These are phyloP conservation scores for Emys orbicularis DNA, from an alignment of 2,797 vertebrate species.

Conservation along the genomic window DNA sequence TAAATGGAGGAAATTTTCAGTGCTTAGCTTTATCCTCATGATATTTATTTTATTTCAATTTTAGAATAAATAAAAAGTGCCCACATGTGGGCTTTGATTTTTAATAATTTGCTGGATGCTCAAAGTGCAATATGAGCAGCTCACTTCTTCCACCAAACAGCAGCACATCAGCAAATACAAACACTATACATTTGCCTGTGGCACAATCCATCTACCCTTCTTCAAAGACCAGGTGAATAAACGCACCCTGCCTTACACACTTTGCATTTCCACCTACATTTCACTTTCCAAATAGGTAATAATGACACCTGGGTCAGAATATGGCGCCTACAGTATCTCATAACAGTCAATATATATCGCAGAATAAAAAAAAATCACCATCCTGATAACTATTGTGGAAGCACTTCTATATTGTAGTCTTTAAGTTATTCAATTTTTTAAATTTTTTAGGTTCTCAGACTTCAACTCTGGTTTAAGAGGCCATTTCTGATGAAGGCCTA, in stretches of 20 bases:
- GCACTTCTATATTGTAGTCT: not conserved
- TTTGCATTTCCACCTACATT: constrained; percentile 45
- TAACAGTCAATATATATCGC: not conserved
- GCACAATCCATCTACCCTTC: constrained; percentile 51
- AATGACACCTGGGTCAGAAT: constrained; percentile 16
- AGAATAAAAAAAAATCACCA: not conserved
- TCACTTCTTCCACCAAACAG: constrained; percentile 20
- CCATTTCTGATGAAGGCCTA: not conserved
- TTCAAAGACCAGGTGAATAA: constrained; percentile 31
- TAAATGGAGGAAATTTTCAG: not conserved
- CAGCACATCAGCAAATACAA: constrained; percentile 12
- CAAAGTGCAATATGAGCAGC: constrained; percentile 27
- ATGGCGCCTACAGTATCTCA: not conserved
- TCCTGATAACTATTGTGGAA: not conserved
- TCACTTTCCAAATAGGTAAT: constrained; percentile 43
- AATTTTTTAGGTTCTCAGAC: not conserved
- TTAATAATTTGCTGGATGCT: no score
- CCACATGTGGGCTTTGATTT: not conserved
- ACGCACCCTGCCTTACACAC: constrained; percentile 1
- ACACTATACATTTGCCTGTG: constrained; percentile 52
- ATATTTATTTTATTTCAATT: constrained; percentile 25
- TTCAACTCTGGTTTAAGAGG: not conserved
- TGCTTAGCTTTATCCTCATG: not conserved
- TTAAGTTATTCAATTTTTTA: not conserved
- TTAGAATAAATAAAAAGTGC: constrained; percentile 52